Base-by-base conservation (phyloP, 2,888 invertebrate species). In the Caenorhabditis sp. region DNA sequence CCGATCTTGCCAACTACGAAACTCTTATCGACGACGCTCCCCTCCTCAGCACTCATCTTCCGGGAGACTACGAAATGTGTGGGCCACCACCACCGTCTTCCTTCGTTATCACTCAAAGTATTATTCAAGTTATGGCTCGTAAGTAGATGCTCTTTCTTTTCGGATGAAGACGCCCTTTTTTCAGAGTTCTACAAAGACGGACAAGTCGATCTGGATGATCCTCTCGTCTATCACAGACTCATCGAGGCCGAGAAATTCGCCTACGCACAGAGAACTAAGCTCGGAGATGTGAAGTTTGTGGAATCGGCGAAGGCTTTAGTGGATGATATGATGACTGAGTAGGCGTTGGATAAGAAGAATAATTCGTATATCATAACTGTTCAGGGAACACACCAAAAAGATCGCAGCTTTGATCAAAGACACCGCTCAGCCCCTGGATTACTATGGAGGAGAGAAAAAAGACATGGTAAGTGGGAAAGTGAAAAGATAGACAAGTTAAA, bases 241-340 rank as follows among this genome's bases (percentile, higher is more conserved):
- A 94, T 96, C 12, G 98, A 98, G 93, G 94, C 95, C 7, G 96
- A 96, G 93, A 98, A 98, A 93, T 97, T 95, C 93, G 97, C 95
- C 19, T 97, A 95, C 93, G 97, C 96, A 0, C 94, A 95, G 91
- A 76, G 91, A 49, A 89, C 91, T 24, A 86, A 90, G 73, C 85
- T 91, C n/a, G 91, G 91, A 38, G 98, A 98, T 93, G 94, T 94
- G 28, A 94, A 95, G 66, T 96, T 95, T 92, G 92, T 95, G 64
- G 87, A 89, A 63, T 94, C 96, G 89, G 94, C 96, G 14, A 93
- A 94, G 22, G 94, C 95, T 92, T 96, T 96, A 35, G 89, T 90
- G 10, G 76, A 86, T 24, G 95, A 95, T 87, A 93, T 96, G 76
- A 94, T 95, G 0, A 94, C 95, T n/a, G 93, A 94, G 14, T 88